Base-by-base conservation (phyloP, 2,113 vertebrate genomes). In the Tachuris rubrigastra region DNA sequence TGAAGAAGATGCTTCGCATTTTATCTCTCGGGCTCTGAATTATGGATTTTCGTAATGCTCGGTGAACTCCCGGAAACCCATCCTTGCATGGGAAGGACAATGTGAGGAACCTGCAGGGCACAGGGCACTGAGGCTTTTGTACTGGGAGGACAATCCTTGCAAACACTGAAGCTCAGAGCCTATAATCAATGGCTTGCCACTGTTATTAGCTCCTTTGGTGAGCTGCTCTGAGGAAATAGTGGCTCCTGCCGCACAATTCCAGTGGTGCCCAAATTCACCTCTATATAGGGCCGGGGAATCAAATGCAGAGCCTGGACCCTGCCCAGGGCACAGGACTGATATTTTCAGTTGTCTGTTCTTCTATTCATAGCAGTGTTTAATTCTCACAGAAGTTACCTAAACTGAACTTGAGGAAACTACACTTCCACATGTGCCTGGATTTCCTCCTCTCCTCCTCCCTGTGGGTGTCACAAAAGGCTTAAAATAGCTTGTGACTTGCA, bases 221-320 rank as follows among this genome's bases (percentile, higher is more conserved):
- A 59, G 39, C 12, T 62, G 73, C 69, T 69, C 58, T 79, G n/a
- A 89, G 74, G 31, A 62, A 79, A 59, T 10, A 44, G 28, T 31
- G 30, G 30, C 16, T 81, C 19, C 60, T 62, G 73, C 35, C 81
- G 66, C 65, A 65, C 63, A 73, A 3, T 41, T 62, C 14, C 37
- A 49, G 28, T 9, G 31, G 52, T 42, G 41, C 28, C 50, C 87
- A 63, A 23, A 22, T 1, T 62, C 31, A 82, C 15, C 28, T 30
- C 30, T 8, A 0, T 5, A 55, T 3, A 55, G 52, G 14, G 21
- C 33, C 0, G 0, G 9, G 39, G 55, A 66, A 33, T 11, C 56
- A 73, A 79, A 0, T 3, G 13, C 12, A 72, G 84, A 85, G 44
- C 41, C 42, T 0, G 1, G 87, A 55, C 16, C 13, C 42, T 39